Conservation (phyloP, 2,888 invertebrate genomes). For the Drosophila kuntzei region DNA sequence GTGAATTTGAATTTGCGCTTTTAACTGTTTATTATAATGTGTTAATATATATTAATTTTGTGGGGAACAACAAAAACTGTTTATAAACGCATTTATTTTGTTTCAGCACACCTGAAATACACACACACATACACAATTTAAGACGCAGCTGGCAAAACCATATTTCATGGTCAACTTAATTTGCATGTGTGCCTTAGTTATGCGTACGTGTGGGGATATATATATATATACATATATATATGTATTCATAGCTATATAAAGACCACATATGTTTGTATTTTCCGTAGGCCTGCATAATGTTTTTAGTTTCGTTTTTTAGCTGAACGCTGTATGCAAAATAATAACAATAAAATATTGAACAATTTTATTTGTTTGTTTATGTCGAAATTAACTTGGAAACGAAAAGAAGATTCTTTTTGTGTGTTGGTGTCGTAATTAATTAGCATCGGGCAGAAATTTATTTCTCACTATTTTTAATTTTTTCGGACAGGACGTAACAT, state of each 20-base stretch:
- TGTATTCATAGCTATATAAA: constrained; percentile 29
- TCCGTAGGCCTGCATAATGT: constrained; percentile 55
- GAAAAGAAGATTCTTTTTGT: constrained; percentile 10
- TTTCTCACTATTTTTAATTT: constrained; percentile 25
- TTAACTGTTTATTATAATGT: constrained; percentile 13
- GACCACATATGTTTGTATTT: constrained; percentile 39
- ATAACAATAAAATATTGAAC: constrained; percentile 33
- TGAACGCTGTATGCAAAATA: constrained; percentile 41
- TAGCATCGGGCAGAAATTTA: constrained; percentile 45
- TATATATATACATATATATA: constrained; percentile 9
- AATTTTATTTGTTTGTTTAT: constrained; percentile 56
- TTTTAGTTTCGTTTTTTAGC: constrained; percentile 27
- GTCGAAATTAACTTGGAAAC: constrained; percentile 51
- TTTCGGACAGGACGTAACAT: constrained; percentile 20
- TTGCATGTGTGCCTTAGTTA: constrained; percentile 54
- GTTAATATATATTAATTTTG: constrained; percentile 16
- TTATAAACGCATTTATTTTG: constrained; percentile 17
- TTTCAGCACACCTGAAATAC: constrained; percentile 45
- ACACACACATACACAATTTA: background rate
- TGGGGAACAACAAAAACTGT: constrained; percentile 3
- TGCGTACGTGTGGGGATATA: background rate
- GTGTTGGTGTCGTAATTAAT: constrained; percentile 43
- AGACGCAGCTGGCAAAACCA: constrained; percentile 61
- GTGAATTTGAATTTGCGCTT: constrained; percentile 1
- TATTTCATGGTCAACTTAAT: constrained; percentile 77